A percentile compares a stretch with the other conserved stretches of the same genome.
These are phyloP conservation scores for Smithornis capensis DNA, from an alignment of 2,113 vertebrate genomes.

Conservation along the genomic window DNA sequence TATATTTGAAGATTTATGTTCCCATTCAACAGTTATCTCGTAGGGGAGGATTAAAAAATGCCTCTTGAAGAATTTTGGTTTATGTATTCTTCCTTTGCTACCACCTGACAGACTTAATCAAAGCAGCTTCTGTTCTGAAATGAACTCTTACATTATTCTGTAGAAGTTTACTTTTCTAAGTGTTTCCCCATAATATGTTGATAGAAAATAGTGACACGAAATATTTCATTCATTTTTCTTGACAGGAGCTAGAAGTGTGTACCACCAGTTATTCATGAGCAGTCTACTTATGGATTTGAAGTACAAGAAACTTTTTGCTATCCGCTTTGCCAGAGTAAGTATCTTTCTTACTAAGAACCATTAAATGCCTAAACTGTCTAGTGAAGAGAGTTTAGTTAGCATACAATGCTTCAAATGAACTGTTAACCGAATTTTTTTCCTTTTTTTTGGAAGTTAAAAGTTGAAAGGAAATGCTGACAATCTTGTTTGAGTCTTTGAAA, in stretches of 20 bases:
- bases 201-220: not conserved
- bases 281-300: constrained; percentile 98
- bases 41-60: not conserved
- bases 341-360: not conserved
- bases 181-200: not conserved
- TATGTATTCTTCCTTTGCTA: not conserved
- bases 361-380: constrained; percentile 2
- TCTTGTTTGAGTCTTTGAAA: not conserved
- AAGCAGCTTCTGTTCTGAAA: not conserved
- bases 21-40: not conserved
- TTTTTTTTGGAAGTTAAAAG: not conserved
- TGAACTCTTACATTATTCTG: not conserved
- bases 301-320: constrained; percentile 94
- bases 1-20: not conserved
- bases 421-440: not conserved
- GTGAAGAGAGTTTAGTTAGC: constrained; percentile 26
- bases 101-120: not conserved
- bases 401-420: not conserved
- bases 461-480: not conserved
- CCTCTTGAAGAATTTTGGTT: not conserved
- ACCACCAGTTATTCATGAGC: constrained; percentile 98
- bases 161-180: not conserved
- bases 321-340: constrained; percentile 96
- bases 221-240: not conserved
- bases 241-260: constrained; percentile 91